A percentile compares a stretch with the other conserved stretches of the same genome.
These are phyloP conservation scores for Tetropium fuscum DNA, from an alignment of 2,888 invertebrate species.

Conservation along the genomic window DNA sequence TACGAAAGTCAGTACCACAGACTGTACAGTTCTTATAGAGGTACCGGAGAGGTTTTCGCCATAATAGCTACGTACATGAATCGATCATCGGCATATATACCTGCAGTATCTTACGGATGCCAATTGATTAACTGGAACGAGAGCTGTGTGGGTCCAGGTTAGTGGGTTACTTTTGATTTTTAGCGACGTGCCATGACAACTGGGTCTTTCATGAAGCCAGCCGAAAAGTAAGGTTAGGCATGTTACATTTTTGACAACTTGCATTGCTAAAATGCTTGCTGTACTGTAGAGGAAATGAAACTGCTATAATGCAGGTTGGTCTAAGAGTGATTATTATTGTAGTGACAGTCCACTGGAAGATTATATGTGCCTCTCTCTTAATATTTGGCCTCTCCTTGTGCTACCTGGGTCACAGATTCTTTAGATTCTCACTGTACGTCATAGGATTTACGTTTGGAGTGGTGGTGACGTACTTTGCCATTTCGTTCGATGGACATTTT, in stretches of 20 bases:
- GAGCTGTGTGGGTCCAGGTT: conserved; percentile 70
- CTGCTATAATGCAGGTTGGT: not conserved
- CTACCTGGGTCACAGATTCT: conserved; percentile 74
- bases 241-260: too few relatives aligned
- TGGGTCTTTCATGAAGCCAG: too few relatives aligned
- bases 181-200: not conserved
- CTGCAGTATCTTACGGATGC: conserved; percentile 77
- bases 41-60: conserved; percentile 73
- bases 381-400: conserved; percentile 74
- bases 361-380: conserved; percentile 69
- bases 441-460: conserved; percentile 72
- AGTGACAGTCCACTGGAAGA: conserved; percentile 68
- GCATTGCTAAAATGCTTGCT: not conserved
- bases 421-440: conserved; percentile 73
- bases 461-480: conserved; percentile 68
- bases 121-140: conserved; percentile 65
- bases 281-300: not conserved
- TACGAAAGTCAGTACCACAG: conserved; percentile 54
- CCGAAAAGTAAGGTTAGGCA: too few relatives aligned
- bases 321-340: too few relatives aligned
- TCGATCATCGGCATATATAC: conserved; percentile 75
- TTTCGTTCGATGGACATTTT: conserved; percentile 36
- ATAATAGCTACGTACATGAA: conserved; percentile 67
- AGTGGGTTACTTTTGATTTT: conserved; percentile 48
- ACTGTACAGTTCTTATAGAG: conserved; percentile 72